Base-by-base conservation (phyloP, 2,113 vertebrate genomes). In the Acrocephalus arundinaceus region DNA sequence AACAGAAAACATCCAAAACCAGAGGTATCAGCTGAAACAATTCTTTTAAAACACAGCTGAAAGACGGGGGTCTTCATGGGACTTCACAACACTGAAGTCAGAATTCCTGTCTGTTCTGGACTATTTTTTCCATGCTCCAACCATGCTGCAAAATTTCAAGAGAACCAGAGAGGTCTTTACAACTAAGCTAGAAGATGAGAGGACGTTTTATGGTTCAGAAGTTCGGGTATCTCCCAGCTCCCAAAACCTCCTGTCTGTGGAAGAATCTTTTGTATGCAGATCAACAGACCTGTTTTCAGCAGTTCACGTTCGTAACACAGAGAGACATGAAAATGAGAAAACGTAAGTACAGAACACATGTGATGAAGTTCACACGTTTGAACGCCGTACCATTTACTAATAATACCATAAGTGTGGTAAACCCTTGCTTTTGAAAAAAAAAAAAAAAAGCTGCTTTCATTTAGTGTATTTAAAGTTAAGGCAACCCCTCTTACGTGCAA, bases 321-420 rank as follows among this genome's bases (percentile, higher is more conserved):
- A 16, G 13, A 52, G n/a, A 28, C 16, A 35, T 1, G 4, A 77
- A 52, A 72, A 52, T 0, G 5, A 75, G 25, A 63, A 22, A 33
- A 8, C 0, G 0, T 2, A 55, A 51, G 7, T 1, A 27, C 61
- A 22, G 65, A 46, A 72, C 1, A 59, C 41, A 4, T 0, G 17
- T 13, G 3, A 43, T 8, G 12, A 70, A 68, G 11, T 11, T 45
- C 41, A 45, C 17, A 8, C 3, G 0, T 45, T 59, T 25, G 24
- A 25, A 74, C 35, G 30, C 7, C 4, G 1, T 2, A 6, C 11
- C 21, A 0, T 21, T 74, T 27, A 39, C 20, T 35, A 35, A 35
- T 35, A 35, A 35, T 7, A 35, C 35, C 35, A 35, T 35, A 87
- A 15, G 13, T 0, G 7, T 4, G 39, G 10, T 14, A 51, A 70